Percentiles rank a stretch among this genome's conserved stretches.
These are phyloP conservation scores for Halichoeres trimaculatus DNA, from an alignment of 2,113 vertebrate species.

Conservation along the genomic window DNA sequence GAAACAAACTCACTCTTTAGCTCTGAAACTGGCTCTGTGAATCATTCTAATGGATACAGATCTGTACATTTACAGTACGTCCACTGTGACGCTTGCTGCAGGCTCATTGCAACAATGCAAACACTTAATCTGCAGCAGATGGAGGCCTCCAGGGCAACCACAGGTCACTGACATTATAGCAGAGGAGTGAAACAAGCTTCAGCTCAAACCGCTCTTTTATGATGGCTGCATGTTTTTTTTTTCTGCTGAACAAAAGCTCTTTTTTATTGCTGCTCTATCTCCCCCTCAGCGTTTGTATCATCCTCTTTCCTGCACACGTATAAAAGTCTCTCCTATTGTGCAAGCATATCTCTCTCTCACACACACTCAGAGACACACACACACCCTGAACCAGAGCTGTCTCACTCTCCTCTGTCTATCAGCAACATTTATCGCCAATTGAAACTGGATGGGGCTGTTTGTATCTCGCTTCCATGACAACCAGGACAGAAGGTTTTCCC, in stretches of 20 bases:
- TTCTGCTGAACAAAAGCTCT: slow-evolving; percentile 7
- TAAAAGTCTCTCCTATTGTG: background rate
- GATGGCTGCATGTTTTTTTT: slow-evolving; percentile 19
- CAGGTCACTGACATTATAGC: slow-evolving; percentile 33
- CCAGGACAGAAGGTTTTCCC: slow-evolving; percentile 59
- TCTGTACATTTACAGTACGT: slow-evolving; percentile 6
- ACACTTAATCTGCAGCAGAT: slow-evolving; percentile 25
- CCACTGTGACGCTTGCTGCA: slow-evolving; percentile 14
- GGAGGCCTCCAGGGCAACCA: slow-evolving; percentile 33
- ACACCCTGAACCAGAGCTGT: slow-evolving; percentile 21
- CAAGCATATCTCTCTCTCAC: too few relatives aligned
- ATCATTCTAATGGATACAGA: slow-evolving; percentile 5
- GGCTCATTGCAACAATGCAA: slow-evolving; percentile 30
- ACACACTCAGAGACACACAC: background rate
- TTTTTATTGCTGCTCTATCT: background rate
- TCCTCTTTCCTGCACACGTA: background rate
- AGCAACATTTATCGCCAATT: slow-evolving; percentile 59
- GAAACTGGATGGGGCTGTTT: slow-evolving; percentile 67
- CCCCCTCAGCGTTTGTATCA: background rate
- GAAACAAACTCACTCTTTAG: background rate
- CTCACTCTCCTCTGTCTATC: slow-evolving; percentile 50
- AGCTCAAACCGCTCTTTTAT: slow-evolving; percentile 13
- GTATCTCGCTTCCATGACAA: slow-evolving; percentile 71
- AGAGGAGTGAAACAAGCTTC: slow-evolving; percentile 25
- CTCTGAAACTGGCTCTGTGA: background rate